Evolutionary conservation across 2,797 vertebrate genomes (phyloP), one percentile per base, ranked within the genome.

Genomic region (Sarcoramphus papa): DNA sequence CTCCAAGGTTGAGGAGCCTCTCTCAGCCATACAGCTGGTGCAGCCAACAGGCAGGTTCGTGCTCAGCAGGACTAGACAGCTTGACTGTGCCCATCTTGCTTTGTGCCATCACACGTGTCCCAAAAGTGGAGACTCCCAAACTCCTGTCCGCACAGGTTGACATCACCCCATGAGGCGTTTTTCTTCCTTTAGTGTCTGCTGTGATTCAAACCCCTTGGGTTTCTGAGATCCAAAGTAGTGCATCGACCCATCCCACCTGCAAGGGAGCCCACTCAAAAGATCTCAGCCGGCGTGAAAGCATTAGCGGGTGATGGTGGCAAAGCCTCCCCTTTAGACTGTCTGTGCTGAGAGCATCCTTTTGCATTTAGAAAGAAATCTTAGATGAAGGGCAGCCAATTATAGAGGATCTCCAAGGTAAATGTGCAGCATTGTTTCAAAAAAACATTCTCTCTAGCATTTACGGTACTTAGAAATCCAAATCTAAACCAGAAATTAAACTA

Each of bases 401-500:
- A 69, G 65, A 73, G 31, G 45, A 51, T 73, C 70, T 85, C 85
- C 82, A 90, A 68, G 31, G 47, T 57, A 84, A 93, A 90, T 43
- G 47, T 1, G 19, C 56, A 16, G 59, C 67, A 23, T 77, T 80
- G 85, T 80, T 91, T 84, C 30, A 53, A 33, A 77, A 77, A 75
- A 45, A 10, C 30, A 14, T 68, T 68, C 33, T 57, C 88, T 40
- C 59, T 56, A 84, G 60, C 74, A 33, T 69, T 87, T 77, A 73
- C 20, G 3, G 77, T 57, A 64, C 3, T 2, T 68, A 48, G 70
- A 76, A 81, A 85, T 62, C 50, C 75, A 73, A 74, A 75, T 67
- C 77, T 60, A 53, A 76, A 83, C 2, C 82, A 92, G 88, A 70
- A 91, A 92, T 81, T 41, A 73, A 89, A 72, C n/a, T 37, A 59